A percentile compares a stretch with the other conserved stretches of the same genome.
Evolutionary conservation across 2,797 vertebrate genomes (phyloP).

Genomic region (Chiroxiphia lanceolata): DNA sequence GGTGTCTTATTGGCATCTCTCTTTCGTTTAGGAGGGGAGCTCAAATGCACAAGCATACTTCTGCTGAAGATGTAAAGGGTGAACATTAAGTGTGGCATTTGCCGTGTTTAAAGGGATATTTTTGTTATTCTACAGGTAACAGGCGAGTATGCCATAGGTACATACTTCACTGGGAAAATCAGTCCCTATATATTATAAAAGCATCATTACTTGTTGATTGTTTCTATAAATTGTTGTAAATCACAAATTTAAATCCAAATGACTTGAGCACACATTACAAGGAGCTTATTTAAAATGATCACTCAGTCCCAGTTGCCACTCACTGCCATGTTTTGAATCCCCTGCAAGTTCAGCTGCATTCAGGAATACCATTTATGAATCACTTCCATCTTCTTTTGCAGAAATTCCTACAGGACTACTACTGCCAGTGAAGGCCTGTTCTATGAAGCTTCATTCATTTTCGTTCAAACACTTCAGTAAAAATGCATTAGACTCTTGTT

Average conservation of each 20-base stretch:
- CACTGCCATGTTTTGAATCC: background rate
- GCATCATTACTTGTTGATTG: background rate
- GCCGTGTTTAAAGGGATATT: background rate
- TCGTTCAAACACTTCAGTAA: background rate
- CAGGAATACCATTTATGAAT: background rate
- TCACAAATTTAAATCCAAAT: background rate
- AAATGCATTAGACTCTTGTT: background rate
- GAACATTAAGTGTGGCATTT: background rate
- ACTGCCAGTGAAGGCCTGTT: background rate
- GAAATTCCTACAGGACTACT: background rate
- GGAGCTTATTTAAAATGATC: background rate
- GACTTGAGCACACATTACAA: background rate
- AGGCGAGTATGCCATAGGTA: background rate
- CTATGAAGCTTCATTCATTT: background rate
- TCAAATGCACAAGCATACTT: background rate
- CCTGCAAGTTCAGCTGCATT: background rate
- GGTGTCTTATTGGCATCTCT: accelerated
- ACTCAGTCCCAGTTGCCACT: background rate
- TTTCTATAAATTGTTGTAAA: background rate
- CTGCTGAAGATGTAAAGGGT: background rate
- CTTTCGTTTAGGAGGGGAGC: background rate
- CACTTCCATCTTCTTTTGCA: background rate
- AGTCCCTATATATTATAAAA: background rate
- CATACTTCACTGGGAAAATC: background rate
- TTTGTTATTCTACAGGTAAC: background rate